Evolutionary conservation across 2,797 vertebrate genomes (phyloP), one percentile per base, ranked within the genome.

Genomic region (Channa striata): DNA sequence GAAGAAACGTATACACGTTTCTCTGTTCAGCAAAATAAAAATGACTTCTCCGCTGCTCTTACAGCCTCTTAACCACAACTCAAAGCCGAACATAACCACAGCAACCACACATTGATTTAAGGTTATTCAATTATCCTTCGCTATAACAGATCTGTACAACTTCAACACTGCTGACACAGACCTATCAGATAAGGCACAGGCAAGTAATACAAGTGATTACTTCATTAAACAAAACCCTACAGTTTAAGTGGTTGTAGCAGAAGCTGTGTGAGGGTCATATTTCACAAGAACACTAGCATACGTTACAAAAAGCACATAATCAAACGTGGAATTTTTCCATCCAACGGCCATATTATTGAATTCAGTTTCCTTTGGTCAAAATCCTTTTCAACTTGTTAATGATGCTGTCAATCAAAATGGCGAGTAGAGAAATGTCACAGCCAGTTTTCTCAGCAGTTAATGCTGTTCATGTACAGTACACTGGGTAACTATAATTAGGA

Each of bases 71-170:
- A 78, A 87, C 79, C 71, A 79, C 80, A 84, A 72, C 66, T 76
- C 59, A 77, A 66, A 80, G 77, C 74, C 36, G 54, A 82, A 76
- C 81, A 72, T 76, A 68, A 87, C 76, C 84, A 71, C 76, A 85
- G 82, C 53, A 64, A 83, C 81, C 80, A 73, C 81, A 79, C 43
- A 20, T 19, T 87, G 78, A 85, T 86, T 87, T 84, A 57, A 82
- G 72, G 78, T 86, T 76, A 74, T 80, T 82, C 54, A 89, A 67
- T 85, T 84, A 89, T 73, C 77, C 78, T 56, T 80, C 74, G 56
- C 59, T 62, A 50, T 68, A 71, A 70, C 52, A 53, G 68, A 62
- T 63, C 61, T 59, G 57, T 61, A 61, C 76, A 66, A 84, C 67
- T 74, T 78, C 70, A 80, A 73, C 57, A 64, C 37, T 25, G 53